Conservation (phyloP, 2,113 vertebrate species). For the Phaethon lepturus region DNA sequence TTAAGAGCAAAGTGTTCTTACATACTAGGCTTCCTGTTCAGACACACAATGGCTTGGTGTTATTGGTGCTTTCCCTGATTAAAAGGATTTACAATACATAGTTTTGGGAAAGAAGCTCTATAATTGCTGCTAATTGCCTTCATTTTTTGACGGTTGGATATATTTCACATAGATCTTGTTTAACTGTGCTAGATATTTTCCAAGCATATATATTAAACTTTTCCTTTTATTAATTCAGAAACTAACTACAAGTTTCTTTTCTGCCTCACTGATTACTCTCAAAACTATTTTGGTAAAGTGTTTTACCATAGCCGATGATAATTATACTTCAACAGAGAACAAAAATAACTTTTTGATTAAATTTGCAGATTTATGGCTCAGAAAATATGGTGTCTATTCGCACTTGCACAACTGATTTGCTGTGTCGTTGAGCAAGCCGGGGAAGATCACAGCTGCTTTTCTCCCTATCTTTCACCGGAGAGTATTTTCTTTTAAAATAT, state of each 20-base stretch:
- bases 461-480: neutral
- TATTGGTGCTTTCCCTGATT: slow-evolving; percentile 40
- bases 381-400: neutral
- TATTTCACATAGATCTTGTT: slow-evolving; percentile 51
- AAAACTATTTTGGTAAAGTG: neutral
- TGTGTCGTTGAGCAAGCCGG: neutral
- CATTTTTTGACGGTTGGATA: slow-evolving; percentile 50
- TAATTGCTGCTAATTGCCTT: slow-evolving; percentile 71
- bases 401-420: neutral
- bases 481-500: neutral
- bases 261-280: neutral
- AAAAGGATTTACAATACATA: slow-evolving; percentile 53
- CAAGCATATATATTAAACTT: slow-evolving; percentile 58
- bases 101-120: slow-evolving; percentile 54
- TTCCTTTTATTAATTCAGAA: slow-evolving; percentile 35
- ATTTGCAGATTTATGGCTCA: neutral
- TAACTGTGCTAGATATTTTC: slow-evolving; percentile 33
- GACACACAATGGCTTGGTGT: slow-evolving; percentile 44
- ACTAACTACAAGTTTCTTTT: slow-evolving; percentile 7
- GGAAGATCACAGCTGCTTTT: neutral
- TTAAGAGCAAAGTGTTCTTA: slow-evolving; percentile 34
- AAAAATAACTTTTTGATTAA: slow-evolving; percentile 46
- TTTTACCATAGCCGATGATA: neutral
- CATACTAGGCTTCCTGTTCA: slow-evolving; percentile 49
- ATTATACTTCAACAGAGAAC: slow-evolving; percentile 29